Conservation (phyloP, 2,888 invertebrate genomes). For the Spilosoma lubricipeda region DNA sequence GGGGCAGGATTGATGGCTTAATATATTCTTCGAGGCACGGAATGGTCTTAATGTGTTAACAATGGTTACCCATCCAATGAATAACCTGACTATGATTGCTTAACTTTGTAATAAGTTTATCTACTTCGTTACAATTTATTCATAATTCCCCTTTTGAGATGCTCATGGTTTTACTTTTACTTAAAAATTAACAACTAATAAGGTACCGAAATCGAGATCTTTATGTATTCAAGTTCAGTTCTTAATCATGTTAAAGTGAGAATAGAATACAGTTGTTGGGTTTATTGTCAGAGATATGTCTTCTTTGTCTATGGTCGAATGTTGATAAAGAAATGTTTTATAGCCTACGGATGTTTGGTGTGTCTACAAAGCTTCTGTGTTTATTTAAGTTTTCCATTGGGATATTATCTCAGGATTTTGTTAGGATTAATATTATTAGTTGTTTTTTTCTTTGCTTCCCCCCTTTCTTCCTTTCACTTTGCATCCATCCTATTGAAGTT, state of each 20-base stretch:
- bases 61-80: too few relatives aligned
- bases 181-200: conserved; percentile 20
- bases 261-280: not conserved
- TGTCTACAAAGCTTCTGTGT: not conserved
- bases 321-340: not conserved
- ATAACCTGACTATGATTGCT: too few relatives aligned
- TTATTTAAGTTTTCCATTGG: not conserved
- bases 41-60: too few relatives aligned
- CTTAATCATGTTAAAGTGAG: conserved; percentile 13
- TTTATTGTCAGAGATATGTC: not conserved
- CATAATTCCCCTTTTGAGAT: not conserved
- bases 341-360: not conserved
- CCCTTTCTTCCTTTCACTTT: too few relatives aligned
- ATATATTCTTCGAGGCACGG: too few relatives aligned
- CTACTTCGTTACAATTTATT: too few relatives aligned
- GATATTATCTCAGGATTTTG: not conserved
- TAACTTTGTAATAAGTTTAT: too few relatives aligned
- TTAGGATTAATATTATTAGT: not conserved
- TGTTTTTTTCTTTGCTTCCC: too few relatives aligned
- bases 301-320: not conserved
- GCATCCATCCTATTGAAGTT: too few relatives aligned
- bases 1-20: too few relatives aligned
- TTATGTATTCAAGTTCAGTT: conserved; percentile 6
- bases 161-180: conserved; percentile 20
- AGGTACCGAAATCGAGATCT: conserved; percentile 17